Base-by-base conservation (phyloP, 2,113 vertebrate species). In the Gila orcuttii region DNA sequence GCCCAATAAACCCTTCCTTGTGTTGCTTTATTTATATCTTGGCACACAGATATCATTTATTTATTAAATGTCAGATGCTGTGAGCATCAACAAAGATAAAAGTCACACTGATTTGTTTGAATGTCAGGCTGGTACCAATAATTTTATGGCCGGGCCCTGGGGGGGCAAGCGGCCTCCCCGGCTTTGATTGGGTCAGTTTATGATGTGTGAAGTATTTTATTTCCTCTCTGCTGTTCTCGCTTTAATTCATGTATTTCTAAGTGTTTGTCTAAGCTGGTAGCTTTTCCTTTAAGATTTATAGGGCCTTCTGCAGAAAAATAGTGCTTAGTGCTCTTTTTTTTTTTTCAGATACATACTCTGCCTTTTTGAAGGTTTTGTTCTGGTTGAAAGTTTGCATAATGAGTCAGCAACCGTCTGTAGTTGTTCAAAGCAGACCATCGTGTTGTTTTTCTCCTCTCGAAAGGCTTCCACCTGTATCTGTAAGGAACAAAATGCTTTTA, bases 1-100 rank as follows among this genome's bases (percentile, higher is more conserved):
- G 94, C 90, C 92, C 94, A 92, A 93, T 93, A 94, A 89, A 89
- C 76, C 80, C 73, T 83, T 86, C 85, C 81, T 79, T 80, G 55
- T 83, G 57, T 84, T 86, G 68, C 74, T 78, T 64, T 79, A 86
- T 68, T 83, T 74, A 78, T 74, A 52, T 86, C 52, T 80, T 28
- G 52, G 55, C 62, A 28, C 59, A 73, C 39, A 47, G 19, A 60
- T 73, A 31, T 73, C 42, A 33, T 86, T 64, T 69, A 80, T 71
- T 60, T 73, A 80, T 80, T 73, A 89, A 82, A 86, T 88, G 64
- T 90, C 89, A 75, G 85, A 86, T 83, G 64, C 75, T 78, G 66
- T 74, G 90, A 87, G 87, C 89, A 90, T 89, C 80, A 85, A 89
- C 83, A 91, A 87, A 87, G 89, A 88, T 90, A 91, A 31, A 73